Evolutionary conservation across 2,797 vertebrate genomes (phyloP).

Genomic region (Pangasius krempfi): DNA sequence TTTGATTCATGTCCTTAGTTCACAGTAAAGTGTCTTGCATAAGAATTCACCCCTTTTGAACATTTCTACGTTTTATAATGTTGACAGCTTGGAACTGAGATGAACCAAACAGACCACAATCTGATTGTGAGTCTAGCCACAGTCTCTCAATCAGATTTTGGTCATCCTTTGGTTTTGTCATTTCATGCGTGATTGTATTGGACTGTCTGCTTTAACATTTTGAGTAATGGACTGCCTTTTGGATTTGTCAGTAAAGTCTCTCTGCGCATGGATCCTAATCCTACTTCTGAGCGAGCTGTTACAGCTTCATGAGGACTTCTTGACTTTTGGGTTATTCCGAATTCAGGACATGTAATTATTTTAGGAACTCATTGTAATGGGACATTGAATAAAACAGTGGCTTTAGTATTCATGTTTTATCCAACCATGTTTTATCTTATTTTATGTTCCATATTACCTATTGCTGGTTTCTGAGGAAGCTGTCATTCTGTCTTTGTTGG

Average conservation of each 20-base stretch:
- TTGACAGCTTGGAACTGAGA: background rate
- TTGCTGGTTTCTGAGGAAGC: background rate
- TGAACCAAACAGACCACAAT: background rate
- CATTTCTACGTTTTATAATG: background rate
- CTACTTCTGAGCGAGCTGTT: background rate
- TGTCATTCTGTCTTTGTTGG: no score
- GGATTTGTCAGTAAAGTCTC: background rate
- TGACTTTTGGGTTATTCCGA: background rate
- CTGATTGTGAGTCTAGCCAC: background rate
- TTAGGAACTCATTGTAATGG: background rate
- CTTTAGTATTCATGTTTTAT: background rate
- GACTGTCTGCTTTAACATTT: background rate
- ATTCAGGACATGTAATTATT: background rate
- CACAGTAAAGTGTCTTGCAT: background rate
- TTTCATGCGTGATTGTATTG: background rate
- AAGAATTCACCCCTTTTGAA: background rate
- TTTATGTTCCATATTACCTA: background rate
- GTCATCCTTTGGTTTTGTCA: background rate
- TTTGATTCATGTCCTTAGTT: background rate
- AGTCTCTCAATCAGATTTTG: background rate
- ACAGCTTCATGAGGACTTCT: background rate
- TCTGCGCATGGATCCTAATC: background rate
- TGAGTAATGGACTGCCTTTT: background rate
- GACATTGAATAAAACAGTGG: background rate
- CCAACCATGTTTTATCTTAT: background rate